Base-by-base conservation (phyloP, 1,140 invertebrate species). In the Lepeophtheirus salmonis region DNA sequence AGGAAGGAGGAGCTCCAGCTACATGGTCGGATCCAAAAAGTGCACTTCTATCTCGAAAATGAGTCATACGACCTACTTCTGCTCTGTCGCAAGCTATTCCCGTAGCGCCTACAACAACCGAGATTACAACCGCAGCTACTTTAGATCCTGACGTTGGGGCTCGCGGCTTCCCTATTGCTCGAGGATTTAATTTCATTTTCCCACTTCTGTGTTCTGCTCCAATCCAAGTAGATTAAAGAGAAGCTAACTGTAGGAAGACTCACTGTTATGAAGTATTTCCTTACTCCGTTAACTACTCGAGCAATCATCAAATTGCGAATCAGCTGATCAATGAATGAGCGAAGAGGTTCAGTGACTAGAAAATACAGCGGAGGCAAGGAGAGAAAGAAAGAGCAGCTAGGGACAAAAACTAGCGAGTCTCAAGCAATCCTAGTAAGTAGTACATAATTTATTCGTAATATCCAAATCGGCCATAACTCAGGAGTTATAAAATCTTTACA, bases 31-130 rank as follows among this genome's bases (percentile, higher is more conserved):
- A 74, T 14, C 81, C 83, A 70, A 79, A 88, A 3, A 87, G 69
- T 21, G 77, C 76, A 67, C 82, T 84, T 69, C 83, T 86, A 66
- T 87, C 84, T 62, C 84, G 75, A 68, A 81, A 87, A 25, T 69
- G 69, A 0, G 75, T 76, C 76, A 84, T 78, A 48, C 82, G 77
- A 41, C 78, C 69, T 10, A 78, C 79, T 72, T 86, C 83, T 61
- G 77, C 71, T 2, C 70, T 68, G 67, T 86, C 82, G 17, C 86
- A 61, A 63, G 69, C 80, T 61, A 71, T 71, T 0, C 84, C 84
- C 64, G n/a, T 10, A 10, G 30, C 30, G 6, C 6, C 6, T 6
- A n/a, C 30, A 10, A 6, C 30, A 41, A 41, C 30, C n/a, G 30
- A 10, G 30, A 41, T n/a, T 10, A 41, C 30, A n/a, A 6, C n/a